phyloP scores from a whole-genome alignment of 2,113 vertebrate genomes.

The Genyomyrus donnyi region DNA sequence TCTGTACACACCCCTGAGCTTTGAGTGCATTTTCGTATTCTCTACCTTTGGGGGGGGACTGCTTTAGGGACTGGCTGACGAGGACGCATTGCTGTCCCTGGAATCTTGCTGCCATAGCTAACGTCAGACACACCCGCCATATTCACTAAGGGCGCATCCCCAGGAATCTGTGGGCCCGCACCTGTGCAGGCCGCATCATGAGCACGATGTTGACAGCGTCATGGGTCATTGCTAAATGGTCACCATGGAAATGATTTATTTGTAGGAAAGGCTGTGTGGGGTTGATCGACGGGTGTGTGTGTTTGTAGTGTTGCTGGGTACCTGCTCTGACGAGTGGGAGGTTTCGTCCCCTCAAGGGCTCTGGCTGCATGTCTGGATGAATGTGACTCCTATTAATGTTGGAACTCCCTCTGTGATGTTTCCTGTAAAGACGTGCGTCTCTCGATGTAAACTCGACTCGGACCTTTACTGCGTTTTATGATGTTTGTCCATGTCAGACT shows the following conservation, averaged over 20 bases:
- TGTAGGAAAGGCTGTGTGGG: neutral
- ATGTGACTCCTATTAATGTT: neutral
- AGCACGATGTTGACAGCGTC: neutral
- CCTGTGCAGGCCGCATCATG: neutral
- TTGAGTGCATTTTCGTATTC: neutral
- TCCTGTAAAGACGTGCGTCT: neutral
- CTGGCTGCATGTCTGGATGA: neutral
- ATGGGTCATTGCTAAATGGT: neutral
- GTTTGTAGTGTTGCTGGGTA: neutral
- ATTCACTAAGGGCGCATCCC: neutral
- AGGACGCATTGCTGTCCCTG: neutral
- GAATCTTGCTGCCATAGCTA: neutral
- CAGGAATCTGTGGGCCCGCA: neutral
- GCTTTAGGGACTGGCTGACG: neutral
- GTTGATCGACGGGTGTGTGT: neutral
- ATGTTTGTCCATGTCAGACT: conserved; percentile 29
- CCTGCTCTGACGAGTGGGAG: neutral
- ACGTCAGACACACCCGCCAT: neutral
- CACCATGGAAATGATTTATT: neutral
- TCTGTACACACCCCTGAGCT: neutral
- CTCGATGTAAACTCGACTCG: neutral
- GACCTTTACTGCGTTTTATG: neutral
- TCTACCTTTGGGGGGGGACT: neutral
- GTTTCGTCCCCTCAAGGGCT: neutral
- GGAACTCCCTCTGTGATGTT: neutral